Evolutionary conservation across 2,113 vertebrate genomes (phyloP), one percentile per base, ranked within the genome.

Genomic region (Dermatemys mawii): DNA sequence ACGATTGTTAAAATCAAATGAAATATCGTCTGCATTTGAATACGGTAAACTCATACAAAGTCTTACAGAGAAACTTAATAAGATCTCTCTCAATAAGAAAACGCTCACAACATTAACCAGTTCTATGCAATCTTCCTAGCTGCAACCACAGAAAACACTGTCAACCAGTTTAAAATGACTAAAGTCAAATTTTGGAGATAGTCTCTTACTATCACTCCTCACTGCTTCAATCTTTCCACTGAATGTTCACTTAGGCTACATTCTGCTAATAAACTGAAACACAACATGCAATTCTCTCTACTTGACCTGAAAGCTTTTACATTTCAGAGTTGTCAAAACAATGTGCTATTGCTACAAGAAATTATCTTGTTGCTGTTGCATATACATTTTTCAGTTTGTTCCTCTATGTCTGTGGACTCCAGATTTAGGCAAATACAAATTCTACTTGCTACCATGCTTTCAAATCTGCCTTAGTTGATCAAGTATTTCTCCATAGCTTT

Each of bases 241-340:
- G 2, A 81, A 87, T 86, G 80, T 90, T 82, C 63, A 85, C 48
- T 55, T 55, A 63, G 81, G 86, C 87, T 44, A 57, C 27, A 53
- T 93, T 87, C 22, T 44, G 38, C 81, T 97, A 93, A 96, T 80
- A 88, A 80, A 97, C 81, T 83, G 84, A 92, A 96, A 41, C 50
- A 51, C 83, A 85, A 27, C 26, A 75, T 49, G 9, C 53, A 49
- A 55, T 88, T 90, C 53, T 94, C 76, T 96, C 41, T 54, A 35
- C 32, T 88, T 95, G 85, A 93, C 88, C 83, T 82, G 88, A 97
- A 92, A 94, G 76, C 92, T 95, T 95, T 96, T 94, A 11, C 89
- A 89, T 86, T 92, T 90, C 48, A 86, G 87, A 84, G 55, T 83
- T 98, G 94, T 96, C 97, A 97, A 97, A 98, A 95, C 93, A 94